Conservation (phyloP, 2,797 vertebrate genomes). For the Myotis pilosus region DNA sequence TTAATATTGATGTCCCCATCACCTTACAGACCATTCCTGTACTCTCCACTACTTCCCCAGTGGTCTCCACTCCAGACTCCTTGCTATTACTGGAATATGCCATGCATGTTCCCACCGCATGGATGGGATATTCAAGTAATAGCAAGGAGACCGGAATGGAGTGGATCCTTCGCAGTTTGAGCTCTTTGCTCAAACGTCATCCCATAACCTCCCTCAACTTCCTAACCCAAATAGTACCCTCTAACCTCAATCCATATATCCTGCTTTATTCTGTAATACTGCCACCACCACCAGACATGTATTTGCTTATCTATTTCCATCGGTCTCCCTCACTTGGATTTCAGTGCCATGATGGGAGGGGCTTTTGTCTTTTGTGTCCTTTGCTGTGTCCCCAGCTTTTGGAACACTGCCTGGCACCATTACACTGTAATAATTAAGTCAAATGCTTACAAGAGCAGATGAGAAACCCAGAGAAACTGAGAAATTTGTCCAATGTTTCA, state of each 20-base stretch:
- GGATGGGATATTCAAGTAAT: background rate
- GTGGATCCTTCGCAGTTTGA: background rate
- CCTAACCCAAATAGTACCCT: background rate
- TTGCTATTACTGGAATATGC: background rate
- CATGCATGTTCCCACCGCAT: background rate
- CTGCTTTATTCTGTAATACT: background rate
- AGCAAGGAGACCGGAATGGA: no score
- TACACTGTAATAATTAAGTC: background rate
- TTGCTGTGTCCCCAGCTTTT: background rate
- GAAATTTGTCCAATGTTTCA: background rate
- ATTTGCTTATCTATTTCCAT: background rate
- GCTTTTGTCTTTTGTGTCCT: background rate
- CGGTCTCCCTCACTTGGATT: background rate
- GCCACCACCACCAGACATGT: background rate
- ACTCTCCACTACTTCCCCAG: background rate
- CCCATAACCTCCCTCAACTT: background rate
- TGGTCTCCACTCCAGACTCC: background rate
- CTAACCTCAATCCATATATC: background rate
- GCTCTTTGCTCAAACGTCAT: background rate
- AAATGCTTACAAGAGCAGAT: background rate
- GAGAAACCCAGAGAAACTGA: background rate
- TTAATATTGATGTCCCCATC: background rate
- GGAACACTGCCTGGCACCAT: background rate
- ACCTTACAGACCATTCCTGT: background rate
- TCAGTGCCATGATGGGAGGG: background rate